Evolutionary conservation across 2,113 vertebrate genomes (phyloP).

Genomic region (Chloebia gouldiae): DNA sequence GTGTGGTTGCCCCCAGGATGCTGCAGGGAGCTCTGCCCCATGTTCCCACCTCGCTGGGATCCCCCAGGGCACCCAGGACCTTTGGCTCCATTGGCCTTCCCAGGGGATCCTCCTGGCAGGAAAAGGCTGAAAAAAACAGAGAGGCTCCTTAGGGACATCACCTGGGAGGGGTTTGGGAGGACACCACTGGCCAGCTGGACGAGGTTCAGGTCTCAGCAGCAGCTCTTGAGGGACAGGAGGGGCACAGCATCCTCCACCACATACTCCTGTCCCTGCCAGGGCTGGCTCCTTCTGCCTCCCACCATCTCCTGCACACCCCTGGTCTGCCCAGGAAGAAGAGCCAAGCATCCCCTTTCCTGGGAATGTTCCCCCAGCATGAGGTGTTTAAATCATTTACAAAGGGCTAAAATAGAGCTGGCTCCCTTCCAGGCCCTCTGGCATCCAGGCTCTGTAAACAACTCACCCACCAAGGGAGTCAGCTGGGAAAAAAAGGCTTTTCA

Average conservation of each 20-base stretch:
- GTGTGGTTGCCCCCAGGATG: background rate
- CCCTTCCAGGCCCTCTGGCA: background rate
- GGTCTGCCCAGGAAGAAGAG: accelerated
- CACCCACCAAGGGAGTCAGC: background rate
- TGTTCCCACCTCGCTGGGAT: background rate
- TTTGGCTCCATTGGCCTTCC: background rate
- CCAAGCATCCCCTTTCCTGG: background rate
- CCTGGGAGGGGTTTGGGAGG: background rate
- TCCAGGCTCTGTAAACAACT: background rate
- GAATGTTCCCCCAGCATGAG: background rate
- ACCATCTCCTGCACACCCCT: background rate
- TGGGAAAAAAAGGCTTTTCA: conserved; percentile 8
- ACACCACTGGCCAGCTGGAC: background rate
- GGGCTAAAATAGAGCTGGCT: conserved; percentile 3
- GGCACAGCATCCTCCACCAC: background rate
- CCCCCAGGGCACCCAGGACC: background rate
- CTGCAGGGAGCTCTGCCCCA: background rate
- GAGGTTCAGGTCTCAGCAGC: background rate
- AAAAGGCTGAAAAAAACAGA: background rate
- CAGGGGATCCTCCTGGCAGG: background rate
- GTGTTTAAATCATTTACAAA: background rate
- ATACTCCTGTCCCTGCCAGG: background rate
- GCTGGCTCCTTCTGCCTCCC: background rate
- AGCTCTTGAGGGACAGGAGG: background rate
- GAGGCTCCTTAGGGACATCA: background rate